Evolutionary conservation across 2,888 invertebrate species (phyloP).

Genomic region (Hypena proboscidalis): DNA sequence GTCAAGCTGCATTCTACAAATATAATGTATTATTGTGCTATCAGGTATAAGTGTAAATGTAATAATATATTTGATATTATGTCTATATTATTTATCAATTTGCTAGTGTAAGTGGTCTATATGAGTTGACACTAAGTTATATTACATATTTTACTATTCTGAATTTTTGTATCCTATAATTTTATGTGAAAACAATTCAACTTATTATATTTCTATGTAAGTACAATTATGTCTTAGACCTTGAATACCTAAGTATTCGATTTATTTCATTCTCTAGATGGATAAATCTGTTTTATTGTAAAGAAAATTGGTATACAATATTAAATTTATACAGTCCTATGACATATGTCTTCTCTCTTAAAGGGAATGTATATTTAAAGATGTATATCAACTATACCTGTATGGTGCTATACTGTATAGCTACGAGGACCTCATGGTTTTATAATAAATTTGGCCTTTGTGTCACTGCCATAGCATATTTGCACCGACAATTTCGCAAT

Average conservation of each 20-base stretch:
- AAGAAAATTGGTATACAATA: too few species aligned
- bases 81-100: not conserved
- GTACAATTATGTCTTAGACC: not conserved
- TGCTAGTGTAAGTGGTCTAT: constrained; percentile 8
- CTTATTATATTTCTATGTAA: not conserved
- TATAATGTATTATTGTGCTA: constrained; percentile 2
- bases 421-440: not conserved
- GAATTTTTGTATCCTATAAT: not conserved
- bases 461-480: not conserved
- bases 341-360: too few species aligned
- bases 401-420: not conserved
- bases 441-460: not conserved
- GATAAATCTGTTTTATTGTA: too few species aligned
- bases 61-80: not conserved
- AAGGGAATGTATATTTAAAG: too few species aligned
- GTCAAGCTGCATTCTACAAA: not conserved
- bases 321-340: too few species aligned
- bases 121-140: constrained; percentile 16
- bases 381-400: not conserved
- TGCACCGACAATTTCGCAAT: not conserved
- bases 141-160: not conserved
- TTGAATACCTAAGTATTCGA: not conserved
- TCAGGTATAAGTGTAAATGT: not conserved
- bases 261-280: too few species aligned
- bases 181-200: not conserved